Conservation (phyloP, 2,888 invertebrate genomes). For the Pachycephus smyrnensis region DNA sequence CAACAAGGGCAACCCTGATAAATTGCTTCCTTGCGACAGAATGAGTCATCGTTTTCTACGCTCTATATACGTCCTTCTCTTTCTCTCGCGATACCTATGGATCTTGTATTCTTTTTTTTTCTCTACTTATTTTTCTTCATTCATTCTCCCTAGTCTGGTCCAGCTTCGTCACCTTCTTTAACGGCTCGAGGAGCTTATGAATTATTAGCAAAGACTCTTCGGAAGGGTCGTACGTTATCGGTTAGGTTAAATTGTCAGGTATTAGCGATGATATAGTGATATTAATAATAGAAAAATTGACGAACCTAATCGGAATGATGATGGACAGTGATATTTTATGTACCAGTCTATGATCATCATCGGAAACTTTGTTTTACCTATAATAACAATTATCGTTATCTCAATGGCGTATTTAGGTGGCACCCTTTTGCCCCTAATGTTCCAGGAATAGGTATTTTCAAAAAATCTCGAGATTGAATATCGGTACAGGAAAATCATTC, state of each 20-base stretch:
- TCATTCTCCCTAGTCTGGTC: neutral
- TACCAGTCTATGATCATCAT: neutral
- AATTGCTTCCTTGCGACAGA: slow-evolving; percentile 50
- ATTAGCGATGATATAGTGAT: neutral
- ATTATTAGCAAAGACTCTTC: neutral
- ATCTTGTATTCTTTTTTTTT: neutral
- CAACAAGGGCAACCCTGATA: slow-evolving; percentile 41
- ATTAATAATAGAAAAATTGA: neutral
- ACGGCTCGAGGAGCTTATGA: neutral
- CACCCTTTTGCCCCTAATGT: neutral
- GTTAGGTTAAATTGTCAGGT: neutral
- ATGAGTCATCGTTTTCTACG: slow-evolving; percentile 46
- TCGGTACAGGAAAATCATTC: too few species aligned
- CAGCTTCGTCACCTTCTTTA: neutral
- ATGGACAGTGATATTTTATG: neutral
- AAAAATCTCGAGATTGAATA: neutral
- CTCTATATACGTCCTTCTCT: slow-evolving; percentile 18
- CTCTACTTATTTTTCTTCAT: neutral
- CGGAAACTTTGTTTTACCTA: neutral
- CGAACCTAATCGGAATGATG: neutral
- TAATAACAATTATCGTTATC: too few species aligned
- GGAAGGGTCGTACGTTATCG: neutral
- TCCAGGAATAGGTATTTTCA: neutral
- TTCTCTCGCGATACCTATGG: neutral
- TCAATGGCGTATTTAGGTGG: neutral